A percentile compares a stretch with the other conserved stretches of the same genome.
Conservation (phyloP, 2,888 invertebrate species). For the Petrolisthes cinctipes region DNA sequence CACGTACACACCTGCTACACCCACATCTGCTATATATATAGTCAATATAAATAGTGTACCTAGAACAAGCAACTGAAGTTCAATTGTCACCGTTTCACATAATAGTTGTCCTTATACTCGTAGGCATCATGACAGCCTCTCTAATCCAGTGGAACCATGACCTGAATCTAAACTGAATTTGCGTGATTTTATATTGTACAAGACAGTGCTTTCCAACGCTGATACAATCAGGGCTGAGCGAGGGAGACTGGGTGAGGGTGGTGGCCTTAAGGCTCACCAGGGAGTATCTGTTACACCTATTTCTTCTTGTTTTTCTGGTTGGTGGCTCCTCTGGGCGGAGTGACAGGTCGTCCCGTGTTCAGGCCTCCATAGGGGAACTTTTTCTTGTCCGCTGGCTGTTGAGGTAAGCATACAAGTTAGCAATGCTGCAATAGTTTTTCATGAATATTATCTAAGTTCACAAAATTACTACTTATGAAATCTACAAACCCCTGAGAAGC, state of each 20-base stretch:
- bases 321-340: conserved; percentile 90
- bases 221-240: conserved; percentile 25
- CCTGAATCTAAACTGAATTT: conserved; percentile 18
- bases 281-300: conserved; percentile 70
- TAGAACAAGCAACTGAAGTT: conserved; percentile 41
- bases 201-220: conserved; percentile 2
- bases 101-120: conserved; percentile 22
- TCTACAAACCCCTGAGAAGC: too few species aligned
- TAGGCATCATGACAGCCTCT: conserved; percentile 18
- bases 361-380: conserved; percentile 94
- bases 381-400: conserved; percentile 95
- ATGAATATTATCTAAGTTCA: neutral
- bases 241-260: neutral
- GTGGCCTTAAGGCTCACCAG: neutral
- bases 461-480: too few species aligned
- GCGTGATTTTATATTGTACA: conserved; percentile 1
- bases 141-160: conserved; percentile 21
- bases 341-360: conserved; percentile 95
- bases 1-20: conserved; percentile 16
- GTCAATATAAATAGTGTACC: conserved; percentile 44
- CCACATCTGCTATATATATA: conserved; percentile 25
- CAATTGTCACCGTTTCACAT: conserved; percentile 14
- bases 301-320: conserved; percentile 95
- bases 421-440: neutral
- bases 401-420: conserved; percentile 51